Evolutionary conservation across 2,797 vertebrate species (phyloP), one percentile per base, ranked within the genome.

Genomic region (Delichon dasypus): DNA sequence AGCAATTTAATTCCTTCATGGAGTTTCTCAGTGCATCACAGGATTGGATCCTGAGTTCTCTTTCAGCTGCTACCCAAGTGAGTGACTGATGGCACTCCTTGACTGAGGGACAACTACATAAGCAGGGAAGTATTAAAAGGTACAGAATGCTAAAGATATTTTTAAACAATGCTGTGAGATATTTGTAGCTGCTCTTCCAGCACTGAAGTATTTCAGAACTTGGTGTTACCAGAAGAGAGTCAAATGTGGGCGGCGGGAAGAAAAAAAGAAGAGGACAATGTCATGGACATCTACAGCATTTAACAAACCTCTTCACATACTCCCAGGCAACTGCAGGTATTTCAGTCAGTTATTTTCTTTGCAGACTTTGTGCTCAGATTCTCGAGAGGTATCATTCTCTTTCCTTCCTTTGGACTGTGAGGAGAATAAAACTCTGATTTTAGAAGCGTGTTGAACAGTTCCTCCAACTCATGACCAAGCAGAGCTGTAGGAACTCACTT

Each of bases 401-500:
- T 26, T 45, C 34, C 20, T 51, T 70, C 5, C 23, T 78, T 60
- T 66, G 20, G 16, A 70, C 47, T 45, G 10, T n/a, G 13, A 84
- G 57, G 7, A 77, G 12, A 19, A 42, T 14, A 60, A 93, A 67
- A 9, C 11, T 51, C 40, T 72, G 64, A 62, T 64, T 77, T 87
- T 50, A 32, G 29, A 71, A 65, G 16, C 1, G 2, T 57, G 14
- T 6, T 21, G 70, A 77, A 53, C 20, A 48, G 17, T 30, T 78
- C 23, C 36, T 77, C 36, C 73, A 85, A 44, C 7, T 62, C 22
- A 18, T 9, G 22, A 65, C 45, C 61, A 54, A 54, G 34, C 38
- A 87, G 21, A 96, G 38, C 30, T 64, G 34, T 45, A 88, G 93
- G 83, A 90, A 87, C 48, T 67, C 29, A 76, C n/a, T 66, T 65